phyloP scores from a whole-genome alignment of 2,113 vertebrate species.

The Callipepla squamata region DNA sequence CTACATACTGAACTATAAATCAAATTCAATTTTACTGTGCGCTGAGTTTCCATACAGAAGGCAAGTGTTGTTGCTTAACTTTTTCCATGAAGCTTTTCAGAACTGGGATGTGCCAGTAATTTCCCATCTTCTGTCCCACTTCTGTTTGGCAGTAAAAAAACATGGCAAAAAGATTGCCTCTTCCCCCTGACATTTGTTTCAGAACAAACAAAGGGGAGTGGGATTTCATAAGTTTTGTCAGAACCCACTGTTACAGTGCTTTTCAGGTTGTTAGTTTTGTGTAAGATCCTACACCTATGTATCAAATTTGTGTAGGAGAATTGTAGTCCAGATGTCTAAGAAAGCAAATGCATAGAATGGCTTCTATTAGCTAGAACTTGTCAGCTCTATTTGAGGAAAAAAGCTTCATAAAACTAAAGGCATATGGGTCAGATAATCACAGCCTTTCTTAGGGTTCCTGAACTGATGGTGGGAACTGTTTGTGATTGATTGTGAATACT shows the following conservation, averaged over 20 bases:
- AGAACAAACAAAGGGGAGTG: not conserved
- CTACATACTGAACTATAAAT: not conserved
- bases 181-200: not conserved
- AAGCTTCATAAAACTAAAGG: not conserved
- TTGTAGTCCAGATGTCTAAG: not conserved
- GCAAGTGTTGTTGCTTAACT: not conserved
- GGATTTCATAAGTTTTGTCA: not conserved
- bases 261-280: not conserved
- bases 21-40: not conserved
- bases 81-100: not conserved
- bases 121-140: not conserved
- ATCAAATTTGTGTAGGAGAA: not conserved
- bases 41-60: not conserved
- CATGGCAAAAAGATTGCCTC: not conserved
- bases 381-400: not conserved
- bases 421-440: not conserved
- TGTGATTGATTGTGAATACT: not conserved
- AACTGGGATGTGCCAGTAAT: not conserved
- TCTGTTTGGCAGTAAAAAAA: not conserved
- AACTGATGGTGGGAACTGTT: fast-evolving
- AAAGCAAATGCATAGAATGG: not conserved
- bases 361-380: not conserved
- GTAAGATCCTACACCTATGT: fast-evolving
- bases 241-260: not conserved
- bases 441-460: not conserved